A percentile compares a stretch with the other conserved stretches of the same genome.
Evolutionary conservation across 2,888 invertebrate genomes (phyloP).

Genomic region (Megaustenia siamemsis): DNA sequence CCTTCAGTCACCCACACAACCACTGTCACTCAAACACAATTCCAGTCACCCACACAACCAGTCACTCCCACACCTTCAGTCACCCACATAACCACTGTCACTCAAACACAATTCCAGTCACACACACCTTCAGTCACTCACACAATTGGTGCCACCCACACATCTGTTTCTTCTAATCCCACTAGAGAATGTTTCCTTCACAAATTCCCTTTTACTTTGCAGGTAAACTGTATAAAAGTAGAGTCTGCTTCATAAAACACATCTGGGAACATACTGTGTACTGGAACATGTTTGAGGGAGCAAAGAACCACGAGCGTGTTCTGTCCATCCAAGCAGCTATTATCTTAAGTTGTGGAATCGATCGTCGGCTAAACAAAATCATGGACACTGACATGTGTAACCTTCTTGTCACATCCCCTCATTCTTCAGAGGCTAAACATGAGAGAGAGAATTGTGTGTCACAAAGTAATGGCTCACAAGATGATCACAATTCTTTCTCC

Average conservation of each 20-base stretch:
- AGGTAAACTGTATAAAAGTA: conserved; percentile 78
- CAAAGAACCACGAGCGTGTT: conserved; percentile 76
- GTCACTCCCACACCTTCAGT: no score
- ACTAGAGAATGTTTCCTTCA: no score
- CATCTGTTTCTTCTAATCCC: no score
- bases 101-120: no score
- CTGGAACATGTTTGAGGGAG: conserved; percentile 76
- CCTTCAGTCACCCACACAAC: no score
- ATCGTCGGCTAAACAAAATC: neutral
- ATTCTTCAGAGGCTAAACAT: conserved; percentile 53
- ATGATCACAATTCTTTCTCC: neutral
- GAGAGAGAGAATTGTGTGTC: neutral
- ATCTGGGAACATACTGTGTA: conserved; percentile 78
- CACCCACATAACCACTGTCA: no score
- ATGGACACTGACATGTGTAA: conserved; percentile 38
- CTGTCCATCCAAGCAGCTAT: conserved; percentile 77
- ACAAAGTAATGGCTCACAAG: neutral
- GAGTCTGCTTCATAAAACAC: conserved; percentile 77
- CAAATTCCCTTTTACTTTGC: conserved; percentile 55
- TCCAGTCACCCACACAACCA: no score
- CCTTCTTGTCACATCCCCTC: conserved; percentile 71
- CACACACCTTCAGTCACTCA: no score
- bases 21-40: no score
- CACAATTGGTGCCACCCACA: no score
- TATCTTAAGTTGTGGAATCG: conserved; percentile 68